Evolutionary conservation across 1,140 invertebrate genomes (phyloP).

Genomic region (Magallana ariakensis): DNA sequence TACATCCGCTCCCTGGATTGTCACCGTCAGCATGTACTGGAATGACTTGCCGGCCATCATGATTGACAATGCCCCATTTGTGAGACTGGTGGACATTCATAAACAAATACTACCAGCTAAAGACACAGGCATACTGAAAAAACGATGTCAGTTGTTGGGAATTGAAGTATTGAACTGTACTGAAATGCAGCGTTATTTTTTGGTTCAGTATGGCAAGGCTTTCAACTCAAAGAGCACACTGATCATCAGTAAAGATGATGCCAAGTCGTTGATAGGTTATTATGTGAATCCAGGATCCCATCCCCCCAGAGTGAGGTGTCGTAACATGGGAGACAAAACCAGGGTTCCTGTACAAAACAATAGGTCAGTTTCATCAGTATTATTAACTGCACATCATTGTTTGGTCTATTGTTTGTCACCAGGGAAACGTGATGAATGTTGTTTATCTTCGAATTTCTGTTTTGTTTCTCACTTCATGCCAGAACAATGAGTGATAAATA

Average conservation of each 20-base stretch:
- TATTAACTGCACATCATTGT: no score
- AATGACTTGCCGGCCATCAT: conserved; percentile 78
- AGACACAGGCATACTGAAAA: conserved; percentile 79
- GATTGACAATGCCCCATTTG: conserved; percentile 74
- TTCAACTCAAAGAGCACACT: conserved; percentile 78
- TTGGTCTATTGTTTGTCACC: no score
- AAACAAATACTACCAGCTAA: conserved; percentile 79
- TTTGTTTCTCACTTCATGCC: no score
- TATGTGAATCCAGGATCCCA: conserved; percentile 75
- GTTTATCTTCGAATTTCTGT: no score
- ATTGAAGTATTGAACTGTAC: conserved; percentile 76
- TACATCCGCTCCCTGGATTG: conserved; percentile 73
- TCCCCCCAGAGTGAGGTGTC: conserved; percentile 59
- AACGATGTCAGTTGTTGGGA: conserved; percentile 77
- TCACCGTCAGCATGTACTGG: conserved; percentile 77
- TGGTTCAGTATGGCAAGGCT: conserved; percentile 77
- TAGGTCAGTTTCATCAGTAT: neutral
- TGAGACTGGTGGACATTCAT: conserved; percentile 78
- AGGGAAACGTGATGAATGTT: no score
- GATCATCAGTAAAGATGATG: conserved; percentile 76
- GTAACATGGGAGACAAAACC: neutral
- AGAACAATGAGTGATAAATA: no score
- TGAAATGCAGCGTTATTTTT: conserved; percentile 79
- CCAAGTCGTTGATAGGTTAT: conserved; percentile 75
- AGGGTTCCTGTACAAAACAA: neutral